These are phyloP conservation scores for Semnornis frantzii DNA, from an alignment of 2,113 vertebrate genomes.

Conservation along the genomic window DNA sequence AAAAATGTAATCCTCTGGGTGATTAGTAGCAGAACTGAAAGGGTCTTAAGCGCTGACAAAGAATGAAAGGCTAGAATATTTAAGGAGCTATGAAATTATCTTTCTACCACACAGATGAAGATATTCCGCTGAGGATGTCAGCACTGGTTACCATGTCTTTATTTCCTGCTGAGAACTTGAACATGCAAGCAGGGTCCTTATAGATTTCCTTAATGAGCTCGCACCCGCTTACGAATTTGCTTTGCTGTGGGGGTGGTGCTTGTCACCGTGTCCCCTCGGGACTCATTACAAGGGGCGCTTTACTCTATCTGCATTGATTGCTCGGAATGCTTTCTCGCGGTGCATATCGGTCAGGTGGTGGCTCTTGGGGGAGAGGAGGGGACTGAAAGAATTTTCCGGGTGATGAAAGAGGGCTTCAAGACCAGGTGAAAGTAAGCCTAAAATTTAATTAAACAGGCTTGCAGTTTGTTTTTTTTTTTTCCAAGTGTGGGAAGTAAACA, in stretches of 20 bases:
- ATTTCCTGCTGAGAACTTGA: slow-evolving; percentile 8
- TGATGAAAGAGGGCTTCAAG: not conserved
- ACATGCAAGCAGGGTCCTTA: not conserved
- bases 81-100: not conserved
- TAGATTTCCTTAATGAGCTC: slow-evolving; percentile 53
- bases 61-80: not conserved
- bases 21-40: slow-evolving; percentile 6
- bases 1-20: not conserved
- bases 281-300: slow-evolving; percentile 16
- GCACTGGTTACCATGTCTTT: slow-evolving; percentile 20
- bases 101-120: not conserved
- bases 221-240: slow-evolving; percentile 8
- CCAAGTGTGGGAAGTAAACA: not conserved
- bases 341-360: not conserved
- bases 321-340: not conserved
- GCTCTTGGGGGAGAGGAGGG: not conserved
- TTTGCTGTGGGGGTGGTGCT: slow-evolving; percentile 4
- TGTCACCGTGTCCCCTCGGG: not conserved
- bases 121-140: not conserved
- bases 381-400: not conserved
- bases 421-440: not conserved
- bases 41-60: not conserved
- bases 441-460: not conserved
- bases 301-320: not conserved
- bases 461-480: not conserved